Conservation (phyloP, 2,888 invertebrate genomes). For the Drosophila paranaensis region DNA sequence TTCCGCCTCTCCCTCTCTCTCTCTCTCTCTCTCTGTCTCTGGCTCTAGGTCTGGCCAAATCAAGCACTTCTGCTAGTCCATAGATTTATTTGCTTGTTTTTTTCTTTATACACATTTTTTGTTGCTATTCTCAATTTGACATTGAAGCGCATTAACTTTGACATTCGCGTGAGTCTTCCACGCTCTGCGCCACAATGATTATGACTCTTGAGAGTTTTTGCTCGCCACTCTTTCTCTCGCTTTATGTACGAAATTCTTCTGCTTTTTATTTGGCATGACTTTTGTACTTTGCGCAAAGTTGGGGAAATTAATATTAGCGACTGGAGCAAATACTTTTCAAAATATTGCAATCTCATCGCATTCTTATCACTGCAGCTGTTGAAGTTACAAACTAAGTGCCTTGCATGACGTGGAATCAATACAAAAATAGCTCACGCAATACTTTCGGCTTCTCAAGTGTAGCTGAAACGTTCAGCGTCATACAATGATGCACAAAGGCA, state of each 20-base stretch:
- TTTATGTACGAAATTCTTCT: not conserved
- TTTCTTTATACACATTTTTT: conserved; percentile 19
- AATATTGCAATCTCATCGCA: conserved; percentile 66
- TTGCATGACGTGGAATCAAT: conserved; percentile 57
- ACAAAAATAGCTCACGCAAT: conserved; percentile 38
- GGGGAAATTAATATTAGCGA: conserved; percentile 66
- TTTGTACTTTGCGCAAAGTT: conserved; percentile 69
- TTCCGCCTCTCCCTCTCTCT: not conserved
- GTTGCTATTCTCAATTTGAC: conserved; percentile 51
- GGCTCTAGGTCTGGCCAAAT: conserved; percentile 44
- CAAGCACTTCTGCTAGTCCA: conserved; percentile 37
- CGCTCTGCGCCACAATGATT: conserved; percentile 55
- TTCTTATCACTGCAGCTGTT: conserved; percentile 69
- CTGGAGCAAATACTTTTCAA: conserved; percentile 40
- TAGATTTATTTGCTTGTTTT: conserved; percentile 32
- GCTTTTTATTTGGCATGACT: conserved; percentile 55
- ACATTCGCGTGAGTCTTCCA: conserved; percentile 58
- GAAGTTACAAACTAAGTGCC: conserved; percentile 57
- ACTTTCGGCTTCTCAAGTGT: conserved; percentile 7
- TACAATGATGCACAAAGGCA: not conserved
- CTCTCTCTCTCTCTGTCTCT: not conserved
- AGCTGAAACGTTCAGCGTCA: not conserved
- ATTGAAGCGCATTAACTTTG: conserved; percentile 70
- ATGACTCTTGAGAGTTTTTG: conserved; percentile 61
- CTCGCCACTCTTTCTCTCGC: not conserved